Base-by-base conservation (phyloP, 92 coral and sea anemone genomes). In the Hydrozoanthus gracilis region DNA sequence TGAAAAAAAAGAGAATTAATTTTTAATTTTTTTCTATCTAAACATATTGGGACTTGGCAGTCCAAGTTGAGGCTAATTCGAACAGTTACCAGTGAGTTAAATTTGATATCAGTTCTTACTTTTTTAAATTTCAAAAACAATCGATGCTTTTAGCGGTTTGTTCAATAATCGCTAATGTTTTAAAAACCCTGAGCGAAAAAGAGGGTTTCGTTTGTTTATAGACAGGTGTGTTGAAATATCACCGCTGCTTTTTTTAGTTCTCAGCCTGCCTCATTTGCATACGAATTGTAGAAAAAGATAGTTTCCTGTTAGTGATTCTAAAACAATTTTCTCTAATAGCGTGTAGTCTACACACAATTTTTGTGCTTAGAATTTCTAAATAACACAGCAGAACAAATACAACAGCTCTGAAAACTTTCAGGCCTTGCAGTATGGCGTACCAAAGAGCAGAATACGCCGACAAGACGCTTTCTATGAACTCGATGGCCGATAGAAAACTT, bases 371-470 rank as follows among this genome's bases (percentile, higher is more conserved):
- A 62, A 62, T 62, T 14, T 62, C 15, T 16, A 62, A 62, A 62
- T 62, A 62, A 8, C 49, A 27, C 39, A 27, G 27, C 27, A 68
- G 44, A 68, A 10, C 44, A 3, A 68, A 6, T 15, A 68, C 47
- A 6, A 20, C 64, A 58, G 15, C 12, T 11, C 4, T 9, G 3
- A 58, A 4, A 16, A 58, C 0, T 58, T 14, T 58, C 16, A 58
- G 64, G 3, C 9, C 12, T 58, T 58, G 13, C 15, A 1, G 15
- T 4, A 94, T 94, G 98, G 95, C 98, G 56, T 94, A 94, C 86
- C 98, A 94, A 67, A 76, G 98, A 15, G 91, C 98, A 7, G 98
- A 94, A 61, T 94, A 94, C 72, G 95, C 98, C 35, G 98, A 94
- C 64, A 94, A 94, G 80, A 94, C 98, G 9, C 77, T 94, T 67